A percentile compares a stretch with the other conserved stretches of the same genome.
Conservation (phyloP, 2,888 invertebrate genomes). For the Rhopalosiphum nymphaeae region DNA sequence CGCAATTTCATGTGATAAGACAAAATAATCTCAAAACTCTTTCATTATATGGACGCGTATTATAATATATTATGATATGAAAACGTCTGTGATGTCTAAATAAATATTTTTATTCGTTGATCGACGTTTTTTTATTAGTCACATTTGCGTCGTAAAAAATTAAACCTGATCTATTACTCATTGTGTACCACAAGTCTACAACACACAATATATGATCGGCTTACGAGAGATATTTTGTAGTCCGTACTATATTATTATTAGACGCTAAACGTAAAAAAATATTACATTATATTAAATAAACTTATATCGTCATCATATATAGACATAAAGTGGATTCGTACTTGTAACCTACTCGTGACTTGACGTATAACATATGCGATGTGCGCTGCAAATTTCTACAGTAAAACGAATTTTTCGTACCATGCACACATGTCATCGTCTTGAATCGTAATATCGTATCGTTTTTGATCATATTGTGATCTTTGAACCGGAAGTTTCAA, state of each 20-base stretch:
- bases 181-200: not conserved
- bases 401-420: not conserved
- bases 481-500: not conserved
- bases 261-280: not conserved
- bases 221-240: not conserved
- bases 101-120: not conserved
- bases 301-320: not conserved
- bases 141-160: not conserved
- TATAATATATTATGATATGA: not conserved
- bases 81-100: not conserved
- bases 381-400: not conserved
- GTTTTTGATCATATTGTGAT: not conserved
- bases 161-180: not conserved
- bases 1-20: conserved; percentile 17
- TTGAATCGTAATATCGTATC: not conserved
- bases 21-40: not conserved
- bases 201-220: not conserved
- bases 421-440: not conserved
- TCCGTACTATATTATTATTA: not conserved
- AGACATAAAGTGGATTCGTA: not conserved
- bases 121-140: not conserved
- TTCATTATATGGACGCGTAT: not conserved
- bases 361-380: not conserved
- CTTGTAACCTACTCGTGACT: not conserved
- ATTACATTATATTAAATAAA: not conserved